phyloP scores from a whole-genome alignment of 2,797 vertebrate species.

The Mustela erminea region DNA sequence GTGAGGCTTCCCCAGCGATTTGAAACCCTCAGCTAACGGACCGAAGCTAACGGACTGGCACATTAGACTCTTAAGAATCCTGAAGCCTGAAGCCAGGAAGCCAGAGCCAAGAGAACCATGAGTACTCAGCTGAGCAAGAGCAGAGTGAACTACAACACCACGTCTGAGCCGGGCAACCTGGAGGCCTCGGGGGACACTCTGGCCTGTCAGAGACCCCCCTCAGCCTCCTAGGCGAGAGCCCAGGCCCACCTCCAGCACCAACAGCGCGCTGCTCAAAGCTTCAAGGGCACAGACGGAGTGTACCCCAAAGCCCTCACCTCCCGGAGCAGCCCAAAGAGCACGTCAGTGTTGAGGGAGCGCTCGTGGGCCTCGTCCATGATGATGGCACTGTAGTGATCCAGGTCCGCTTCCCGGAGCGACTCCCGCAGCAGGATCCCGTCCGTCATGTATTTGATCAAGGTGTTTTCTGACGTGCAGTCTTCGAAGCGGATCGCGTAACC shows the following conservation, averaged over 20 bases:
- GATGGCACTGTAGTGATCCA: conserved; percentile 98
- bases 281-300: accelerated
- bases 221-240: neutral
- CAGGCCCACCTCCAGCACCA: neutral
- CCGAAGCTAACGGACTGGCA: accelerated
- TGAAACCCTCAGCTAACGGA: neutral
- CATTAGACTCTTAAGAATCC: neutral
- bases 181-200: neutral
- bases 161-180: neutral
- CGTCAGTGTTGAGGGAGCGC: conserved; percentile 97
- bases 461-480: conserved; percentile 98
- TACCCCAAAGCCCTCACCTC: conserved; percentile 89
- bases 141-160: neutral
- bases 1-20: neutral
- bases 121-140: neutral
- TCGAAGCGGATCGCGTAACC: conserved; percentile 99
- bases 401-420: conserved; percentile 96
- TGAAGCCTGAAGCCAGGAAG: neutral
- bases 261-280: neutral
- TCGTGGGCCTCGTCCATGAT: conserved; percentile 99
- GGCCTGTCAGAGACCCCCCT: neutral
- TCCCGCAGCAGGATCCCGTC: conserved; percentile 98
- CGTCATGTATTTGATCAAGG: conserved; percentile 99
- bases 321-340: conserved; percentile 96
- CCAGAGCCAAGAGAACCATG: accelerated